A percentile compares a stretch with the other conserved stretches of the same genome.
These are phyloP conservation scores for Caenorhabditis becei DNA, from an alignment of 2,888 invertebrate species.

Conservation along the genomic window DNA sequence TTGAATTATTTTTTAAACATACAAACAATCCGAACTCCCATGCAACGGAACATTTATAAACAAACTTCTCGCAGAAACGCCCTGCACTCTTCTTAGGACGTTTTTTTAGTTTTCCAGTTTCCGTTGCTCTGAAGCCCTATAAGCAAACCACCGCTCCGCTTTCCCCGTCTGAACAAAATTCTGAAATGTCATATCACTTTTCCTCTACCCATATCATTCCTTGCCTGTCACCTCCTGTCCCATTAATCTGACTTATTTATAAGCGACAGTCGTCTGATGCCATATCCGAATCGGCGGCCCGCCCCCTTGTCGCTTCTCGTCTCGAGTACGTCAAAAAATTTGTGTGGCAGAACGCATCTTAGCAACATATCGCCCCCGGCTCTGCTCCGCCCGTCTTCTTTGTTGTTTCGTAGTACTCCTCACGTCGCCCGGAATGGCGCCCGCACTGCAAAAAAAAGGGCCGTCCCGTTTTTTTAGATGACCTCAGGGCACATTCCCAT, in stretches of 20 bases:
- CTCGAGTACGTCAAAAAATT: conserved; percentile 53
- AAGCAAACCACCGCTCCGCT: too few species aligned
- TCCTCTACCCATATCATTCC: conserved; percentile 32
- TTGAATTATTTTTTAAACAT: too few species aligned
- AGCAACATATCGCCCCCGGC: conserved; percentile 43
- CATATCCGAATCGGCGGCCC: conserved; percentile 4
- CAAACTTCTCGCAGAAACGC: too few species aligned
- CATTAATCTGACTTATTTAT: conserved; percentile 49
- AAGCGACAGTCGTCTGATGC: conserved; percentile 13
- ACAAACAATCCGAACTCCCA: too few species aligned
- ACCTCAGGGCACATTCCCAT: conserved; percentile 58
- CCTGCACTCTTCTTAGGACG: too few species aligned
- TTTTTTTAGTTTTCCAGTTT: too few species aligned
- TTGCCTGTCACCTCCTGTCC: conserved; percentile 29
- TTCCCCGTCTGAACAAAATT: too few species aligned
- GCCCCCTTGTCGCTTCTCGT: neutral
- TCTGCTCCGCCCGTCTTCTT: neutral
- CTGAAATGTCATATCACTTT: conserved; percentile 20
- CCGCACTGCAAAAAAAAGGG: neutral
- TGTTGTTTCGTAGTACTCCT: conserved; percentile 22
- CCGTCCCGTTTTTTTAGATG: conserved; percentile 45
- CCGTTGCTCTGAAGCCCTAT: too few species aligned
- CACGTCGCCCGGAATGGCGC: neutral
- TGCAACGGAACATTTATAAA: too few species aligned
- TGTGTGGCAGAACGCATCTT: conserved; percentile 61